phyloP scores from a whole-genome alignment of 2,797 vertebrate genomes.

The Oreochromis grahami region DNA sequence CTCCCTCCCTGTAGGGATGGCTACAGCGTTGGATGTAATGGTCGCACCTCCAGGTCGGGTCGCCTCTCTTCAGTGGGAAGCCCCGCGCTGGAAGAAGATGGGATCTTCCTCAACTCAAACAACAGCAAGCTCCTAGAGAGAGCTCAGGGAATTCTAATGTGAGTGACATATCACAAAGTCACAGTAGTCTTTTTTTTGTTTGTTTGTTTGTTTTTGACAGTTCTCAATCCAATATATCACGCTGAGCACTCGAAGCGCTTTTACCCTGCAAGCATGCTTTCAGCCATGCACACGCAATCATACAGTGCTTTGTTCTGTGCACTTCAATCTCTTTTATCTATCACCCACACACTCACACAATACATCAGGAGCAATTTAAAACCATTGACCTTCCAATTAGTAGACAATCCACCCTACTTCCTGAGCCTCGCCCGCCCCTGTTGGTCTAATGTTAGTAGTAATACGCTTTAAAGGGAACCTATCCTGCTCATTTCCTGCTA shows the following conservation, averaged over 20 bases:
- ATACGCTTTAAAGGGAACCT: not conserved
- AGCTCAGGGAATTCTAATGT: slow-evolving; percentile 88
- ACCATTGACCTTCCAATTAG: not conserved
- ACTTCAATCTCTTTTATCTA: not conserved
- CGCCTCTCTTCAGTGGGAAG: slow-evolving; percentile 69
- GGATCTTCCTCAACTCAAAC: slow-evolving; percentile 86
- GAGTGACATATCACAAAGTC: slow-evolving; percentile 14
- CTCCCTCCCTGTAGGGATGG: slow-evolving; percentile 46
- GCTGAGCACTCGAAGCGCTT: not conserved
- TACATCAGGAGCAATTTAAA: not conserved
- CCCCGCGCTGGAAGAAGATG: slow-evolving; percentile 86
- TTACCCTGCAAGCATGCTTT: not conserved
- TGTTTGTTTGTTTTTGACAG: not conserved
- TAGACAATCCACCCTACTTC: not conserved
- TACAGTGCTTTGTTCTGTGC: not conserved
- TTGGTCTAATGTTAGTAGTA: not conserved
- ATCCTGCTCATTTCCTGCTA: not conserved
- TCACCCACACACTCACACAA: not conserved
- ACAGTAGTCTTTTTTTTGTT: not conserved
- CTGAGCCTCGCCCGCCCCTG: not conserved
- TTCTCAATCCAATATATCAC: not conserved
- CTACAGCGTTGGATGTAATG: slow-evolving; percentile 79
- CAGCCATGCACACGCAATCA: not conserved
- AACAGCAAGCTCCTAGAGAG: slow-evolving; percentile 95
- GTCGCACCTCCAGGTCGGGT: slow-evolving; percentile 76